Conservation (phyloP, 2,797 vertebrate genomes). For the Etheostoma perlongum region DNA sequence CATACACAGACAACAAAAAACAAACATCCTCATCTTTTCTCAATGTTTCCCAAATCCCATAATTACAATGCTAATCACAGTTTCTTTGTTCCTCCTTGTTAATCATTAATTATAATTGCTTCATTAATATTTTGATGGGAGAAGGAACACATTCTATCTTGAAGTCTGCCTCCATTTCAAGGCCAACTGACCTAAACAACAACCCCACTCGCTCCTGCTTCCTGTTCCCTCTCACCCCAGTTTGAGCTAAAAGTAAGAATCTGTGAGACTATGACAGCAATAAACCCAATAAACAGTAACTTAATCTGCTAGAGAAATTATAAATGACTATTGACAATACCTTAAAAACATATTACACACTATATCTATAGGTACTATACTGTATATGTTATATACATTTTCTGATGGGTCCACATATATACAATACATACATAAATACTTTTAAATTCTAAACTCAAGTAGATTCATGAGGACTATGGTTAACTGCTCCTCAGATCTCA, state of each 20-base stretch:
- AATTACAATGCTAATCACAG: conserved; percentile 73
- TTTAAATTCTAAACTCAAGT: no score
- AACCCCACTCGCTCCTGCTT: not conserved
- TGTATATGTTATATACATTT: no score
- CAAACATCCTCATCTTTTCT: conserved; percentile 55
- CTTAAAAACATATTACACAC: not conserved
- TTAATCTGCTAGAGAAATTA: not conserved
- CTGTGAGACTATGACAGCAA: conserved; percentile 3
- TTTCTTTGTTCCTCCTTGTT: conserved; percentile 53
- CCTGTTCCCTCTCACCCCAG: conserved; percentile 17
- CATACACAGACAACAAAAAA: conserved; percentile 6
- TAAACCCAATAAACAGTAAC: not conserved
- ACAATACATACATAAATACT: no score
- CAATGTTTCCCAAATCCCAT: conserved; percentile 64
- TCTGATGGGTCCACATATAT: no score
- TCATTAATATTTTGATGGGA: conserved; percentile 69
- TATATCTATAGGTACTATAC: no score
- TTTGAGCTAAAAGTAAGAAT: conserved; percentile 16
- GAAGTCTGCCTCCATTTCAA: conserved; percentile 55
- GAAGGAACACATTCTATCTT: conserved; percentile 44
- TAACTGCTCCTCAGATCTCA: no score
- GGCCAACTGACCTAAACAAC: conserved; percentile 58
- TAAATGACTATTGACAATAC: not conserved
- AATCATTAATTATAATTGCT: conserved; percentile 72
- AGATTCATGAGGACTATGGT: no score